These are phyloP conservation scores for Ceratitis capitata DNA, from an alignment of 1,140 invertebrate genomes.

Conservation along the genomic window DNA sequence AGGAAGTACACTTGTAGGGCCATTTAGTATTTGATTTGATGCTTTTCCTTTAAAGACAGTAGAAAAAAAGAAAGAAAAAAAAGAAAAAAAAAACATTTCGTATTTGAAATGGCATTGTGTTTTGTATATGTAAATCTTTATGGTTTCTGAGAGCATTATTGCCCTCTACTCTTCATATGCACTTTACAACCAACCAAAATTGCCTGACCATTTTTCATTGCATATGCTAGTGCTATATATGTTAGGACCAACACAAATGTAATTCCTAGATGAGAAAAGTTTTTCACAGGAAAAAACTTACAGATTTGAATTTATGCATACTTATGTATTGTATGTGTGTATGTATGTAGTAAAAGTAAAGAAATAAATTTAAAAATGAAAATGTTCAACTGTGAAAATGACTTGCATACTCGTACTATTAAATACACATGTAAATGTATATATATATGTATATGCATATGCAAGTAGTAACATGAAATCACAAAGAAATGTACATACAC, in stretches of 20 bases:
- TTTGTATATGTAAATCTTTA: neutral
- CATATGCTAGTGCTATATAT: slow-evolving; percentile 9
- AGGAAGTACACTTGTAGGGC: neutral
- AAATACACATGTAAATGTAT: neutral
- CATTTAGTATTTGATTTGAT: neutral
- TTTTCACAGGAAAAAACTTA: neutral
- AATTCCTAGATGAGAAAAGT: neutral
- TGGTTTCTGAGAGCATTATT: neutral
- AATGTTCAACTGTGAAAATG: slow-evolving; percentile 5
- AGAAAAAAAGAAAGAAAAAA: neutral
- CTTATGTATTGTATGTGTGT: no score
- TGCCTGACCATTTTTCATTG: slow-evolving; percentile 17
- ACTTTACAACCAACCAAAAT: neutral
- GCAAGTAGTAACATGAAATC: neutral
- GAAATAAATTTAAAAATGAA: slow-evolving; percentile 2
- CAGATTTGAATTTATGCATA: neutral
- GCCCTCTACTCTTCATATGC: neutral
- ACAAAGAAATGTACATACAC: no score
- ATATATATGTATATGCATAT: neutral
- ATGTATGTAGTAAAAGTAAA: neutral
- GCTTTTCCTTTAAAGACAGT: neutral
- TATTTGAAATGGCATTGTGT: neutral
- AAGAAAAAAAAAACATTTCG: no score
- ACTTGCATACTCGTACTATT: neutral
- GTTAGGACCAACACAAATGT: neutral